These are phyloP conservation scores for Sminthurinus aureus DNA, from an alignment of 2,888 invertebrate species.

Conservation along the genomic window DNA sequence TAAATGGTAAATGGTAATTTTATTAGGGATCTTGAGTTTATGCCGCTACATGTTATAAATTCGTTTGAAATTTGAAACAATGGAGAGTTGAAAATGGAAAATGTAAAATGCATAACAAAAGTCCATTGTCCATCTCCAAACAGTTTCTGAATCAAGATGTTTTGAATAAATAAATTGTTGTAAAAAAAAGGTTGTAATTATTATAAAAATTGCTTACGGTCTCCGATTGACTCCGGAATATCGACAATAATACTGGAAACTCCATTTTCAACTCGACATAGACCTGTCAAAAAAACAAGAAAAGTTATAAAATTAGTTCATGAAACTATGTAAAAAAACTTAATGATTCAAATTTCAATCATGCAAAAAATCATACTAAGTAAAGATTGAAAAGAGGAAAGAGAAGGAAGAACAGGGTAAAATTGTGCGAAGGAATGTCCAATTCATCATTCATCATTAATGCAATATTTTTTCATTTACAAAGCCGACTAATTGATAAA, in stretches of 20 bases:
- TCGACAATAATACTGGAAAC: conserved; percentile 89
- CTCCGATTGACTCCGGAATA: conserved; percentile 86
- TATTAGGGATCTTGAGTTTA: too few species aligned
- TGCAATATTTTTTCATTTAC: too few species aligned
- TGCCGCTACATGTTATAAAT: too few species aligned
- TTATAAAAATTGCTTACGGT: conserved; percentile 72
- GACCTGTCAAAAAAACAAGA: conserved; percentile 64
- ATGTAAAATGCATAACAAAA: not conserved
- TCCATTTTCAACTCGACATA: conserved; percentile 86
- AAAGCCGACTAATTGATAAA: too few species aligned
- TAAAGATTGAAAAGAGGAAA: not conserved
- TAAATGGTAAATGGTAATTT: too few species aligned
- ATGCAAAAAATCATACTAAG: not conserved
- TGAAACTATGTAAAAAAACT: not conserved
- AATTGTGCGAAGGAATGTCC: not conserved
- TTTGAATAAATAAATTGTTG: not conserved
- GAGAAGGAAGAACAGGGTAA: not conserved
- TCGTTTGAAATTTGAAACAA: not conserved
- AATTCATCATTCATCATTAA: not conserved
- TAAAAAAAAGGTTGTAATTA: not conserved
- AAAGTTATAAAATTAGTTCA: conserved; percentile 1
- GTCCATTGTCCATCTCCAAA: not conserved
- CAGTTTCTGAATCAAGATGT: not conserved
- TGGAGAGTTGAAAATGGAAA: not conserved
- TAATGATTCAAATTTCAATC: not conserved